Base-by-base conservation (phyloP, 2,888 invertebrate genomes). In the Melanargia galathea region DNA sequence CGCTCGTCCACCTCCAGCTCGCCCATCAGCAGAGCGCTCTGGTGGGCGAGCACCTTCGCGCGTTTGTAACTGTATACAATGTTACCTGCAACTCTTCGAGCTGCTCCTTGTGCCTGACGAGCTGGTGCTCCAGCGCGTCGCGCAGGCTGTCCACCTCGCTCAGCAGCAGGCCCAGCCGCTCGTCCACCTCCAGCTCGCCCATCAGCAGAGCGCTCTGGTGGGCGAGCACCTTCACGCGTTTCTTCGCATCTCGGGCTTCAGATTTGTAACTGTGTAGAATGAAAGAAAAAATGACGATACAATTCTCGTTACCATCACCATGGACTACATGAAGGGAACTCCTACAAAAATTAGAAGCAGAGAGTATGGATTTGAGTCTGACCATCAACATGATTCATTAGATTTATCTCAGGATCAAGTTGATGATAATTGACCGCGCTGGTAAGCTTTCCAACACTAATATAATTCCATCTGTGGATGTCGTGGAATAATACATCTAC, bases 201-300 rank as follows among this genome's bases (percentile, higher is more conserved):
- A 94, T 84, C 16, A 95, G 82, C 18, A 95, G 82, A 0, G 45
- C 40, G 40, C 40, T 40, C 16, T 40, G 40, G 7, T 40, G 20
- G 10, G 45, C 11, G 45, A 46, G 45, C 22, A 46, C 45, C 22
- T 46, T 43, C 18, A 16, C 90, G 0, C 89, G 87, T 70, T 94
- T 94, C 78, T 94, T 94, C 0, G 94, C 94, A 75, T 93, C 84
- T 63, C 92, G 87, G 0, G 93, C 93, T 72, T 93, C 92, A 10
- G 86, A 83, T 60, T 92, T 92, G 79, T 88, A 92, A 0, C 90
- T 92, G n/a, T n/a, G n/a, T n/a, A 0, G 49, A 52, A 49, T 22
- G 20, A 33, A 1, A 18, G 22, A 11, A 16, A 18, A 22, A 3
- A 22, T 16, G 10, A 13, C 16, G 13, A 16, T 45, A 55, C 3